A percentile compares a stretch with the other conserved stretches of the same genome.
Conservation (phyloP, 2,888 invertebrate genomes). For the Melieria crassipennis region DNA sequence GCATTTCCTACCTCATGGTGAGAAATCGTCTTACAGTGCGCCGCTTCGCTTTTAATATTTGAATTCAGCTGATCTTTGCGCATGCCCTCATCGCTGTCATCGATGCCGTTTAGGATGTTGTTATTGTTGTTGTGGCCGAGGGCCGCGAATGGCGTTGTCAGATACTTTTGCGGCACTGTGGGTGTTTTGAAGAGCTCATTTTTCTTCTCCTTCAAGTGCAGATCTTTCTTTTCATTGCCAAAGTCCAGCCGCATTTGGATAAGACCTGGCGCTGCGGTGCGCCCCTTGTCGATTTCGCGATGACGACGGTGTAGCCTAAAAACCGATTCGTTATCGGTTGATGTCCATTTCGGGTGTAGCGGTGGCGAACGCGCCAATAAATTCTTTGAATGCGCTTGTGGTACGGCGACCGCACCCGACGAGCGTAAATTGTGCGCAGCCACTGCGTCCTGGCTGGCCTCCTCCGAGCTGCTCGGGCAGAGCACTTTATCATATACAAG, state of each 20-base stretch:
- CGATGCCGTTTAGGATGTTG: conserved; percentile 3
- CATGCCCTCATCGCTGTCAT: not conserved
- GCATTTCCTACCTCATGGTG: not conserved
- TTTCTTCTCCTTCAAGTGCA: conserved; percentile 42
- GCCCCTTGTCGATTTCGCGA: conserved; percentile 49
- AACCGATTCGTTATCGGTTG: conserved; percentile 48
- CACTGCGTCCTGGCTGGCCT: conserved; percentile 34
- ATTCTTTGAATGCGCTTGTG: conserved; percentile 8
- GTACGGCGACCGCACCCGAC: no score
- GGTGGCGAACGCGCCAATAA: conserved; percentile 28
- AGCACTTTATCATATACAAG: conserved; percentile 43
- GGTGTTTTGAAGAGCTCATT: conserved; percentile 51
- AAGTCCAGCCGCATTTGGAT: conserved; percentile 44
- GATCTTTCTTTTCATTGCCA: conserved; percentile 44
- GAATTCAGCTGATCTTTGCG: no score
- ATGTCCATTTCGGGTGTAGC: conserved; percentile 40
- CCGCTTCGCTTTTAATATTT: no score
- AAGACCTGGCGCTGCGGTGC: conserved; percentile 30
- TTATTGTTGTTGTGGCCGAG: conserved; percentile 12
- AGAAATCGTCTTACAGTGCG: no score
- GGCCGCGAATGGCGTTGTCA: conserved; percentile 14
- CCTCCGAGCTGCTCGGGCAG: conserved; percentile 47
- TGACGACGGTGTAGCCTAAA: conserved; percentile 49
- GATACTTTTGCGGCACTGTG: conserved; percentile 46
- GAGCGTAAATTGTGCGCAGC: no score